Evolutionary conservation across 2,113 vertebrate species (phyloP), one percentile per base, ranked within the genome.

Genomic region (Erythrolamprus reginae): DNA sequence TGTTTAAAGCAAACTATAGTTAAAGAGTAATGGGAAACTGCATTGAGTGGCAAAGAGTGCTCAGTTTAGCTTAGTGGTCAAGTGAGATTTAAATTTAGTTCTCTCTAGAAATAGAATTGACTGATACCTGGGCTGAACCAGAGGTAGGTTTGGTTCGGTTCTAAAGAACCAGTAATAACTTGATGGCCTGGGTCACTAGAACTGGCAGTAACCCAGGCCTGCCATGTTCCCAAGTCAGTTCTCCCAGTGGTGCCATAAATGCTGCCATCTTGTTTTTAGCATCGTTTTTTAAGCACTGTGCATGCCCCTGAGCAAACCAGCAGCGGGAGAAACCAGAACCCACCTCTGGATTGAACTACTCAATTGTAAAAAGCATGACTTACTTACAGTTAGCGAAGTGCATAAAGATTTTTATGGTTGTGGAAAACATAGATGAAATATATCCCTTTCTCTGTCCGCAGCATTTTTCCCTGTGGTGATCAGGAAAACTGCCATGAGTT

Each of bases 401-500:
- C 28, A 50, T n/a, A 23, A 1, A 56, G 13, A n/a, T 55, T 55
- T 89, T 91, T 77, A 82, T 56, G 90, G 86, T 0, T 4, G 90
- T 38, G 8, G 82, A 90, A 89, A 90, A 47, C 83, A 70, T 42
- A 33, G 1, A 38, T 38, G 33, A 90, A 77, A 28, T 17, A 65
- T 91, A 84, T 86, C 77, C 13, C 24, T 83, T 93, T 89, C 87
- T 92, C 91, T 2, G 0, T 65, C 58, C 53, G 26, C 5, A 91
- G 61, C 13, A 0, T 93, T 87, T 56, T 26, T 10, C 24, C 42
- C 2, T 0, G 6, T 10, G 3, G 12, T 58, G 42, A 21, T n/a
- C 70, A 77, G n/a, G 26, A 48, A 47, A 33, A 28, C 47, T 92
- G 85, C 90, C 52, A 0, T 0, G 2, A 89, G 51, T 3, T 28